Percentiles rank a stretch among this genome's conserved stretches.
Evolutionary conservation across 2,888 invertebrate species (phyloP).

Genomic region (Hypolimnas misippus): DNA sequence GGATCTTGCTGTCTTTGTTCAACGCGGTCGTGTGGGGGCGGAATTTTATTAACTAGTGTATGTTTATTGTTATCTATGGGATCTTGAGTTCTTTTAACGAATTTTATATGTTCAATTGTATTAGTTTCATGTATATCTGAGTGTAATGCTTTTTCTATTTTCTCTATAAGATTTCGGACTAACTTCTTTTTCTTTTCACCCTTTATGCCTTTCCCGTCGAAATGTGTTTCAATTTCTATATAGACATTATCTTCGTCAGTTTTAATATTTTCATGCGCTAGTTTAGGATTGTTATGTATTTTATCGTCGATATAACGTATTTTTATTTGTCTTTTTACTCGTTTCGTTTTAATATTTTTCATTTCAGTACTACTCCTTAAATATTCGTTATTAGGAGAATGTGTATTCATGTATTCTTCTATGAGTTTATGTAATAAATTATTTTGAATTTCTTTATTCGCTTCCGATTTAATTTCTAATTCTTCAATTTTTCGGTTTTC

Average conservation of each 20-base stretch:
- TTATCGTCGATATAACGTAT: slow-evolving; percentile 52
- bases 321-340: slow-evolving; percentile 65
- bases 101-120: slow-evolving; percentile 51
- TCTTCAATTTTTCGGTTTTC: neutral
- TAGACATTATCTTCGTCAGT: slow-evolving; percentile 67
- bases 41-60: slow-evolving; percentile 46
- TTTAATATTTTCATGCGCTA: slow-evolving; percentile 42
- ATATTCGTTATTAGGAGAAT: slow-evolving; percentile 21
- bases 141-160: slow-evolving; percentile 70
- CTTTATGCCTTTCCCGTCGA: slow-evolving; percentile 67
- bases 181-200: slow-evolving; percentile 70
- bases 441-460: slow-evolving; percentile 26
- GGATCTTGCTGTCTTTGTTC: slow-evolving; percentile 59
- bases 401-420: slow-evolving; percentile 36
- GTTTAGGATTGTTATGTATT: slow-evolving; percentile 43
- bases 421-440: slow-evolving; percentile 35
- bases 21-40: slow-evolving; percentile 45
- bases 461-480: neutral
- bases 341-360: slow-evolving; percentile 44
- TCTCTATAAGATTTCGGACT: slow-evolving; percentile 63
- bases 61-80: slow-evolving; percentile 53
- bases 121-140: slow-evolving; percentile 48
- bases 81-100: slow-evolving; percentile 65
- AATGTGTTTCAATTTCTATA: slow-evolving; percentile 78
- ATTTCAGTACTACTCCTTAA: slow-evolving; percentile 26